Base-by-base conservation (phyloP, 2,888 invertebrate species). In the Willowsia nigromaculata region DNA sequence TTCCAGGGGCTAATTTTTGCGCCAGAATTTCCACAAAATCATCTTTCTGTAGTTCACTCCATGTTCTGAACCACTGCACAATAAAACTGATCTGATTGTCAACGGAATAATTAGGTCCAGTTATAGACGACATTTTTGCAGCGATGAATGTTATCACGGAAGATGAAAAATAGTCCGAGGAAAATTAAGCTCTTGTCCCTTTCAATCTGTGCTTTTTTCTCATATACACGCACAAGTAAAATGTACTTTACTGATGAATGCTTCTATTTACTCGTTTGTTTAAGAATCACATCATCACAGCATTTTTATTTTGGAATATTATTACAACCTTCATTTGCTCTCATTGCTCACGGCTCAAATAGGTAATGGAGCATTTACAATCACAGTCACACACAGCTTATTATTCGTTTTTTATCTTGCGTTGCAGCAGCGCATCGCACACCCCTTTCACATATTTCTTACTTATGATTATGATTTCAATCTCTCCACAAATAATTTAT, bases 11-110 rank as follows among this genome's bases (percentile, higher is more conserved):
- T 40, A 87, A n/a, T 25, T 53, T 86, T 22, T 89, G 90, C 22
- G 92, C 90, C 11, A 92, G 33, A 37, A 90, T 90, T 9, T 90
- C 89, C 6, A 92, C 85, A 88, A 92, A 92, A 65, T 92, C 92
- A 33, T 92, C 92, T 71, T 91, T 91, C 83, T 92, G 92, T 47
- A 90, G 85, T 22, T 92, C 92, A 89, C 92, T 92, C 92, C 92
- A 92, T 22, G 91, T 89, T 30, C 90, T 80, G 74, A 92, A 92
- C 92, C 92, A 92, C 65, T 91, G 90, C 0, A 89, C 85, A 25
- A 91, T 78, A 65, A 88, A 92, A 1, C 78, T 84, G 0, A 91
- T 90, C 59, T 92, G 92, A 82, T 91, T 92, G 25, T 88, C 90
- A 0, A 90, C 59, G 0, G 91, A 88, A 62, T 92, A 90, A 25